Evolutionary conservation across 2,888 invertebrate species (phyloP), one percentile per base, ranked within the genome.

Genomic region (Alloplasta piceator): DNA sequence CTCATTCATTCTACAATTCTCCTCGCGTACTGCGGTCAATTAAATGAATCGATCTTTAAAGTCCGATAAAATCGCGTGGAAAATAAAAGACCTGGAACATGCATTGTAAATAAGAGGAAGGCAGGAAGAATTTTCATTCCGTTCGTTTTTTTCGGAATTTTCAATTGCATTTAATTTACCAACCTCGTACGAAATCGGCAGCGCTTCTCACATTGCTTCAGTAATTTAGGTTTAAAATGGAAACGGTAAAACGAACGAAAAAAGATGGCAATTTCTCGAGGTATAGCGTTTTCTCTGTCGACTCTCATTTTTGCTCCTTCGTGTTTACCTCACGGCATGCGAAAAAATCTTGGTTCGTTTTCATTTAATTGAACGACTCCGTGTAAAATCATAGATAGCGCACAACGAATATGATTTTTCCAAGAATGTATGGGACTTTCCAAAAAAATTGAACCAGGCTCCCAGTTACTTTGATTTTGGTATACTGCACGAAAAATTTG

Each of bases 331-430:
- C 16, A 46, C 14, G 48, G 12, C 46, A 46, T 12, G 3, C 12
- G 9, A 26, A 52, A 58, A 58, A 71, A 71, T 39, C 50, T 71
- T 50, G 50, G 48, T 60, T 71, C 70, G 60, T 50, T 60, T 14
- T 38, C 46, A 38, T 50, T 48, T 71, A 71, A 71, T 71, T 71
- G 70, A 48, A 60, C 60, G 70, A 71, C 38, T 26, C 60, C 39
- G 4, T 12, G 39, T 60, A 41, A 14, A 39, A 60, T 60, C 41
- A 6, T 60, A 12, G 39, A 41, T 14, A 60, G 14, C 14, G 5
- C 41, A 39, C 6, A 50, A 50, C 60, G 48, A 71, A 39, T 39
- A 48, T 60, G 38, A 60, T 39, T 60, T 60, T 36, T 36, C 26
- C 26, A 26, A 1, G 3, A 26, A 26, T 26, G 26, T 26, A 26